Conservation (phyloP, 2,797 vertebrate species). For the Pteronotus mesoamericanus region DNA sequence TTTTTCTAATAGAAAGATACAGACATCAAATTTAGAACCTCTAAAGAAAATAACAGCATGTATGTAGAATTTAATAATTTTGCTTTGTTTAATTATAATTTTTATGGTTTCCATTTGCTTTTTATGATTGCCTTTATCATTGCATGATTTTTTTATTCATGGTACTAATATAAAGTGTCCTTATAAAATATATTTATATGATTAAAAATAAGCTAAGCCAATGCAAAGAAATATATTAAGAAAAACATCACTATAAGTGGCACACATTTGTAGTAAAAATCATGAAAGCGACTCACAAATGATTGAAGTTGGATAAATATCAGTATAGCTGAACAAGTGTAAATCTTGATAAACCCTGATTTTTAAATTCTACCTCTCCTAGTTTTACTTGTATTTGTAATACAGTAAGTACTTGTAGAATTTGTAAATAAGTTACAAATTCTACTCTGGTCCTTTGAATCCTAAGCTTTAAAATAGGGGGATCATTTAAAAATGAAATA, state of each 20-base stretch:
- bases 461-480: neutral
- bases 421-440: neutral
- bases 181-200: slow-evolving; percentile 8
- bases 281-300: neutral
- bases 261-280: neutral
- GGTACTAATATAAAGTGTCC: neutral
- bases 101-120: neutral
- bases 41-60: neutral
- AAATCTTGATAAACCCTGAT: neutral
- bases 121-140: neutral
- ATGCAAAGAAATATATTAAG: slow-evolving; percentile 7
- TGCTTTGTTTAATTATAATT: neutral
- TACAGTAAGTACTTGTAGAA: neutral
- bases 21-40: neutral
- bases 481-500: neutral
- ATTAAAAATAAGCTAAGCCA: neutral
- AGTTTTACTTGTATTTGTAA: neutral
- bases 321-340: neutral
- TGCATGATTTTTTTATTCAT: neutral
- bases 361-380: neutral
- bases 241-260: neutral
- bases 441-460: neutral
- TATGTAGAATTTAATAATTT: neutral
- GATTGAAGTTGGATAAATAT: neutral
- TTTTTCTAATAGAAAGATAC: neutral